phyloP scores from a whole-genome alignment of 2,113 vertebrate species.

The Pelvicachromis taeniatus region DNA sequence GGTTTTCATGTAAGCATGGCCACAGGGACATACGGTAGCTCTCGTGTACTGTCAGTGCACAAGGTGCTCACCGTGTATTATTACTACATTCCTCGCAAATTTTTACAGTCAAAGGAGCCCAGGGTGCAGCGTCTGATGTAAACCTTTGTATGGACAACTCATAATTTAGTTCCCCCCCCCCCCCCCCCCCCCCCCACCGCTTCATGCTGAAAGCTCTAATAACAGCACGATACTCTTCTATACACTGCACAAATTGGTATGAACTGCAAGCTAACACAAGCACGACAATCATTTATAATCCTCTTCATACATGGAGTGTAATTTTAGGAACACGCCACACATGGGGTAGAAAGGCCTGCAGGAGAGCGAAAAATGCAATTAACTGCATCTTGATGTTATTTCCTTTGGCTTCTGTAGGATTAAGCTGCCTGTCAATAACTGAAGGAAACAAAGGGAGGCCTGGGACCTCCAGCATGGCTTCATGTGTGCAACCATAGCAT shows the following conservation, averaged over 20 bases:
- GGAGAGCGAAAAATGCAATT: conserved; percentile 60
- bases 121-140: conserved; percentile 45
- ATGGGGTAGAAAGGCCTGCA: conserved; percentile 62
- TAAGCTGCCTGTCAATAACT: conserved; percentile 47
- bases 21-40: conserved; percentile 42
- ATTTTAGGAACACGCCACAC: conserved; percentile 70
- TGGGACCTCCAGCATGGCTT: conserved; percentile 47
- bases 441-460: conserved; percentile 35
- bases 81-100: conserved; percentile 68
- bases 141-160: conserved; percentile 48
- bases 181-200: conserved; percentile 6
- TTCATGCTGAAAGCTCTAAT: conserved; percentile 45
- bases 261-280: conserved; percentile 68
- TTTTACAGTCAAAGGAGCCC: conserved; percentile 44
- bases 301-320: conserved; percentile 58
- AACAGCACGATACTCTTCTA: conserved; percentile 54
- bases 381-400: conserved; percentile 63
- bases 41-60: conserved; percentile 27
- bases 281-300: conserved; percentile 43
- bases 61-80: conserved; percentile 40
- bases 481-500: conserved; percentile 3
- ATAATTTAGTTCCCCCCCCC: conserved; percentile 43
- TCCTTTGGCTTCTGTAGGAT: conserved; percentile 59
- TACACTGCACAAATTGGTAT: conserved; percentile 60
- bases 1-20: conserved; percentile 56